phyloP scores from a whole-genome alignment of 2,113 vertebrate species.

The Castor canadensis region DNA sequence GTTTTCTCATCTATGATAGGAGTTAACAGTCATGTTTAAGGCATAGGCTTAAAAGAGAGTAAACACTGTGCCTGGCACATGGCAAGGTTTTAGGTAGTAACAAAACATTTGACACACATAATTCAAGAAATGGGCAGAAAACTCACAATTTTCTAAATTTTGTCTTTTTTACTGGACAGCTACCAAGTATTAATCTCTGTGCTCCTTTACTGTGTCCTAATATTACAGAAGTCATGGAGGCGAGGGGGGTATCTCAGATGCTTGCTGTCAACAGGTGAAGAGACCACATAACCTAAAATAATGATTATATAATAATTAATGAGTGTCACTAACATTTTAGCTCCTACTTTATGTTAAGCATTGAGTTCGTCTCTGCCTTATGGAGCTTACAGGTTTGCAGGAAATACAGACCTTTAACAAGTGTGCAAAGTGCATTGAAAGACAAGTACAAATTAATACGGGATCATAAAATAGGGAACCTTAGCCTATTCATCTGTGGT shows the following conservation, averaged over 20 bases:
- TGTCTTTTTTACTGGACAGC: background rate
- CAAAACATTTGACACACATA: background rate
- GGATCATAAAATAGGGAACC: background rate
- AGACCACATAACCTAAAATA: conserved; percentile 19
- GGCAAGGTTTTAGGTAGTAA: background rate
- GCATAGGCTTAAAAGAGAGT: background rate
- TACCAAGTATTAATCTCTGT: background rate
- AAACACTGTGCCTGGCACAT: background rate
- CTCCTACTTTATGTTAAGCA: background rate
- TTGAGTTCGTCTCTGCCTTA: background rate
- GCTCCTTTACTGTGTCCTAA: background rate
- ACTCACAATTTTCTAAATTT: background rate
- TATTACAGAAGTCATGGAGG: background rate
- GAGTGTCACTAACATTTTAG: background rate
- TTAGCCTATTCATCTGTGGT: background rate
- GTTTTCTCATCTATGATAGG: conserved; percentile 31
- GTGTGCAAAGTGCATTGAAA: conserved; percentile 6
- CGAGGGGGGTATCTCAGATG: too few relatives aligned
- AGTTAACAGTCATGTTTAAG: background rate
- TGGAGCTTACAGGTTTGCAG: background rate
- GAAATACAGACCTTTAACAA: background rate
- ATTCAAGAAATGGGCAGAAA: conserved; percentile 8
- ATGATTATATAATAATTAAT: background rate
- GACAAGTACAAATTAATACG: background rate
- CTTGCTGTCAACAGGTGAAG: background rate